phyloP scores from a whole-genome alignment of 1,140 invertebrate genomes.

The Diprion similis region DNA sequence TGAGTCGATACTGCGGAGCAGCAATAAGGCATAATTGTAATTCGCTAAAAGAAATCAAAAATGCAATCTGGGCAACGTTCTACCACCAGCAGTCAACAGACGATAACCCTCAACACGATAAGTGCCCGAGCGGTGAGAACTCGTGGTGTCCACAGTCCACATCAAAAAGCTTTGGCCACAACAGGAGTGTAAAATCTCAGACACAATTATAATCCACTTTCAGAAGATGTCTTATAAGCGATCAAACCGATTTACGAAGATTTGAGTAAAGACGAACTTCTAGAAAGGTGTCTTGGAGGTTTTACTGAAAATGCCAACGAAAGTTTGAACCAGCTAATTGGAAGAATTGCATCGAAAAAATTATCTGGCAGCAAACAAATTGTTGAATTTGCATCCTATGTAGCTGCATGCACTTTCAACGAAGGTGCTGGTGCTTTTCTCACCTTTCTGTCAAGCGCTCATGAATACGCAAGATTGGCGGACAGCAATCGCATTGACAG shows the following conservation, averaged over 20 bases:
- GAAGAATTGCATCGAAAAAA: slow-evolving; percentile 24
- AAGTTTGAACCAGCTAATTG: slow-evolving; percentile 27
- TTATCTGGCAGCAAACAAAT: slow-evolving; percentile 9
- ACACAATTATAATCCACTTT: neutral
- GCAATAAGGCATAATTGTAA: slow-evolving; percentile 38
- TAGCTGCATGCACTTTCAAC: slow-evolving; percentile 24
- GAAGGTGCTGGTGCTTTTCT: slow-evolving; percentile 19
- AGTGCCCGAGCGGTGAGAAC: slow-evolving; percentile 26
- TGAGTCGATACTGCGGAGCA: slow-evolving; percentile 39
- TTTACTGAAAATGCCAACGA: slow-evolving; percentile 26
- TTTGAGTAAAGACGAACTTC: slow-evolving; percentile 18
- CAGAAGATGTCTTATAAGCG: slow-evolving; percentile 17
- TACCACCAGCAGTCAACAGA: slow-evolving; percentile 27
- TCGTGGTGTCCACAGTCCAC: slow-evolving; percentile 29
- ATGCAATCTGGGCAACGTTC: too few species aligned
- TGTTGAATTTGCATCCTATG: slow-evolving; percentile 26
- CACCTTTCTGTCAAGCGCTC: slow-evolving; percentile 22
- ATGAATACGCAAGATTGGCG: slow-evolving; percentile 11
- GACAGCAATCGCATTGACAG: slow-evolving; percentile 20
- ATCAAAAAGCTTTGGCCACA: slow-evolving; percentile 20
- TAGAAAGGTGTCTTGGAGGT: slow-evolving; percentile 24
- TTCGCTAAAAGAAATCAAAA: slow-evolving; percentile 21
- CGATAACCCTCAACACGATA: slow-evolving; percentile 25
- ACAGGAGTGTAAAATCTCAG: slow-evolving; percentile 2
- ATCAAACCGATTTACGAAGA: slow-evolving; percentile 22